These are phyloP conservation scores for Melanotaenia nigrans DNA, from an alignment of 2,797 vertebrate genomes.

Conservation along the genomic window DNA sequence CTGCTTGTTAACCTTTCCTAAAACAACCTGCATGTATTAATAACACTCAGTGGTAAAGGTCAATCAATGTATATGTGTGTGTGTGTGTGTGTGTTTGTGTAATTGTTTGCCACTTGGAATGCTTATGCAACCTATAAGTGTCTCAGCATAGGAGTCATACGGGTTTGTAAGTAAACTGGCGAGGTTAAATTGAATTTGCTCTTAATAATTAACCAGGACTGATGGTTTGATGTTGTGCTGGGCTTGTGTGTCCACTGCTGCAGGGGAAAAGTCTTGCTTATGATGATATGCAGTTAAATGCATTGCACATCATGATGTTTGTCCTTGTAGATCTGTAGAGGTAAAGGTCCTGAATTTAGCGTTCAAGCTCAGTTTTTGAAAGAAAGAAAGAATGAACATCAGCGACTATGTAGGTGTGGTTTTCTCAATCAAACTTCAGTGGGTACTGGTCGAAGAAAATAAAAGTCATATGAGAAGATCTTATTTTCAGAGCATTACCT, in stretches of 20 bases:
- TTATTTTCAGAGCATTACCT: slow-evolving; percentile 35
- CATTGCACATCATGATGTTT: slow-evolving; percentile 25
- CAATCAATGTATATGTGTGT: slow-evolving; percentile 64
- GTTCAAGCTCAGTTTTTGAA: neutral
- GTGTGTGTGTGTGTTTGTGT: slow-evolving; percentile 52
- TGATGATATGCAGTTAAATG: slow-evolving; percentile 50
- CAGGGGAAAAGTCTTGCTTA: slow-evolving; percentile 29
- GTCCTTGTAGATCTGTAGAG: slow-evolving; percentile 22
- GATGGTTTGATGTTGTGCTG: slow-evolving; percentile 57
- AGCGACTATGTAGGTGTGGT: neutral
- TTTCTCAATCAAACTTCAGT: neutral
- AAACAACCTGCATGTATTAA: slow-evolving; percentile 82
- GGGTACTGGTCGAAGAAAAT: neutral
- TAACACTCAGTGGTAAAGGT: slow-evolving; percentile 82
- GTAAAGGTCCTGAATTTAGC: slow-evolving; percentile 16
- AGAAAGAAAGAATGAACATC: neutral
- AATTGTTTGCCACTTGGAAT: slow-evolving; percentile 68
- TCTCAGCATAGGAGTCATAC: slow-evolving; percentile 49
- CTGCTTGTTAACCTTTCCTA: slow-evolving; percentile 85
- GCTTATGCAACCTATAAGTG: slow-evolving; percentile 66
- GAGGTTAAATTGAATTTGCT: slow-evolving; percentile 65
- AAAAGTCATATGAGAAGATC: slow-evolving; percentile 12
- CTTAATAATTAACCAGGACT: slow-evolving; percentile 71
- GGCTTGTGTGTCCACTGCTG: slow-evolving; percentile 37
- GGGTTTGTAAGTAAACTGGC: slow-evolving; percentile 48